phyloP scores from a whole-genome alignment of 2,888 invertebrate genomes.

The Drosophila siamana region DNA sequence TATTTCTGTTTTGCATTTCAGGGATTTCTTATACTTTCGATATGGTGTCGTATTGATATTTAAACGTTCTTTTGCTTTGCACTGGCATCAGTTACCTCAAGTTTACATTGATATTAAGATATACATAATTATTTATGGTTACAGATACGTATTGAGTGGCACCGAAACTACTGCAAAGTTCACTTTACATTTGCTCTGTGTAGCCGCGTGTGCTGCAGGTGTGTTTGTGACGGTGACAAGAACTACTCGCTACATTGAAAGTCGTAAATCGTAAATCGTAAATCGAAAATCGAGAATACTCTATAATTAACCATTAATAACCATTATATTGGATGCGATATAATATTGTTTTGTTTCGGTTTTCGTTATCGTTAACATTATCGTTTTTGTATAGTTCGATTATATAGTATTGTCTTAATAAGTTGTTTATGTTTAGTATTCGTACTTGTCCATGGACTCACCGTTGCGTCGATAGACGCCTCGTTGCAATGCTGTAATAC shows the following conservation, averaged over 20 bases:
- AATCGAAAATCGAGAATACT: conserved; percentile 37
- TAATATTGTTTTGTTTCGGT: conserved; percentile 19
- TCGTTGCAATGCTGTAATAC: conserved; percentile 85
- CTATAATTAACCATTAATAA: conserved; percentile 41
- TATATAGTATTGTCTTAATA: conserved; percentile 68
- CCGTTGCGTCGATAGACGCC: conserved; percentile 83
- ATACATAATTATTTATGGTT: conserved; percentile 32
- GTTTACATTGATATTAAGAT: conserved; percentile 42
- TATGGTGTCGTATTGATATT: conserved; percentile 69
- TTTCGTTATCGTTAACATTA: conserved; percentile 23
- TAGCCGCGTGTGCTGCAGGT: conserved; percentile 67
- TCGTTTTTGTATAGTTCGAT: conserved; percentile 41
- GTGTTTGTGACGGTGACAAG: conserved; percentile 64
- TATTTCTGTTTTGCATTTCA: not conserved
- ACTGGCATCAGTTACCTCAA: conserved; percentile 76
- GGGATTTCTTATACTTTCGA: conserved; percentile 33
- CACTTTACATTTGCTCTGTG: conserved; percentile 43
- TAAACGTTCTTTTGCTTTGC: conserved; percentile 59
- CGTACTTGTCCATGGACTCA: conserved; percentile 72
- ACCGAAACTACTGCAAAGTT: conserved; percentile 56
- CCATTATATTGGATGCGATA: conserved; percentile 45
- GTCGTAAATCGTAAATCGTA: conserved; percentile 31
- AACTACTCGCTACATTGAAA: conserved; percentile 61
- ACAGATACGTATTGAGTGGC: conserved; percentile 55
- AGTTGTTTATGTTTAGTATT: conserved; percentile 65